These are phyloP conservation scores for Sebastes nivosus DNA, from an alignment of 2,797 vertebrate genomes.

Conservation along the genomic window DNA sequence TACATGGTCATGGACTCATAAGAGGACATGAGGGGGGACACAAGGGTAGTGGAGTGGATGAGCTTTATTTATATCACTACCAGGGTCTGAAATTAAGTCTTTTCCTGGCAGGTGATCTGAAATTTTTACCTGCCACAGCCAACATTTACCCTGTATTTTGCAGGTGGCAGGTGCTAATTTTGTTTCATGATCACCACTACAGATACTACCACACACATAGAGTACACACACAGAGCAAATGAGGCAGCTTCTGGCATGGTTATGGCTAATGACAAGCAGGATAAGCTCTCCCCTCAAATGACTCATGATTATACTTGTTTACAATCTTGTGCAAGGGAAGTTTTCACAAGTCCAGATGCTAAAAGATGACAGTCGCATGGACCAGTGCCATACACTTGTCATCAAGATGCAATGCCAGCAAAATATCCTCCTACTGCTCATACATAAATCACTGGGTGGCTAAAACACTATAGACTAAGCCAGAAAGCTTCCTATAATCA, in stretches of 20 bases:
- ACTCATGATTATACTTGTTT: slow-evolving; percentile 63
- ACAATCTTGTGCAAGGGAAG: slow-evolving; percentile 55
- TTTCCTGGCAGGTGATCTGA: no score
- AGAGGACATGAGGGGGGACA: slow-evolving; percentile 5
- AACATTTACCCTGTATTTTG: no score
- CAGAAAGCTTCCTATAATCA: background rate
- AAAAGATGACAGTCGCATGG: slow-evolving; percentile 47
- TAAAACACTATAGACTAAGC: background rate
- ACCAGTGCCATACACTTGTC: slow-evolving; percentile 40
- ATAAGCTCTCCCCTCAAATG: slow-evolving; percentile 41
- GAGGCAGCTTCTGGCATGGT: slow-evolving; percentile 19
- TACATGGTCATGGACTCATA: slow-evolving; percentile 34
- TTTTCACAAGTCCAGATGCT: slow-evolving; percentile 59
- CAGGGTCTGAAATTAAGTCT: no score
- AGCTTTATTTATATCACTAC: slow-evolving; percentile 15
- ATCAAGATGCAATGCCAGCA: slow-evolving; percentile 12
- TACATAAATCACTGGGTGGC: background rate
- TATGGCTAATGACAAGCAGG: slow-evolving; percentile 37
- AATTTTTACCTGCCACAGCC: no score
- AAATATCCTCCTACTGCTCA: slow-evolving; percentile 12
- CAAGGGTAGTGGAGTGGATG: background rate
- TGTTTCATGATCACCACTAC: background rate
- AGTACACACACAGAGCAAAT: slow-evolving; percentile 17
- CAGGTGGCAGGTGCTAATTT: no score
- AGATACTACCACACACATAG: slow-evolving; percentile 24